phyloP scores from a whole-genome alignment of 2,113 vertebrate genomes.

The Spilogale gracilis region DNA sequence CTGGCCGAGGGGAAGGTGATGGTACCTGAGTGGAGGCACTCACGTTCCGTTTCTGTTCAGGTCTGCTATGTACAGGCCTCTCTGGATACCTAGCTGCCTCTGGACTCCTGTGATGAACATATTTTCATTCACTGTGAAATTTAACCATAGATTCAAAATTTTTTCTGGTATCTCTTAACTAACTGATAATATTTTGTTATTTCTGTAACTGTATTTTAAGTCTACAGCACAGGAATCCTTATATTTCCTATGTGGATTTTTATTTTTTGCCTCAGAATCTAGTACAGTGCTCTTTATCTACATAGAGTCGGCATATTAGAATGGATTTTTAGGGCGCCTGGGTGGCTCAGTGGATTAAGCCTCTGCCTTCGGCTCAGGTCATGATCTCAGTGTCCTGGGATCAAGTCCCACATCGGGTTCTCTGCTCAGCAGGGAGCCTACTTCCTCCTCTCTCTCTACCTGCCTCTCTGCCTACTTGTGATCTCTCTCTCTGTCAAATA shows the following conservation, averaged over 20 bases:
- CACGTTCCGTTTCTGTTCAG: background rate
- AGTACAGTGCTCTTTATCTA: background rate
- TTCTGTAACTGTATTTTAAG: background rate
- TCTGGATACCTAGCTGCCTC: background rate
- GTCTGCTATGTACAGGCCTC: background rate
- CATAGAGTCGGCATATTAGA: background rate
- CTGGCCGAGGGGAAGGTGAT: background rate
- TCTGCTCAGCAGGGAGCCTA: too few species aligned
- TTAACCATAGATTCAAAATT: background rate
- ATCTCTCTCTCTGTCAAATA: too few species aligned
- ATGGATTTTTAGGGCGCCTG: background rate
- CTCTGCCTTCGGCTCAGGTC: too few species aligned
- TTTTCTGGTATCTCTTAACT: background rate
- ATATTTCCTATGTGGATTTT: background rate
- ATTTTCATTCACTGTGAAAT: background rate
- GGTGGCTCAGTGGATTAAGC: too few species aligned
- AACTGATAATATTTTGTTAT: background rate
- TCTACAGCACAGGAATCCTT: background rate
- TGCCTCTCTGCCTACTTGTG: too few species aligned
- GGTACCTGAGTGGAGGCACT: background rate
- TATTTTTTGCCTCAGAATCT: background rate
- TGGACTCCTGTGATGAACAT: background rate
- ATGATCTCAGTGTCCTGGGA: too few species aligned
- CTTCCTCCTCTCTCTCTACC: too few species aligned
- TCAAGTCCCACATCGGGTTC: too few species aligned